These are phyloP conservation scores for Drosophila leontia DNA, from an alignment of 1,140 invertebrate species.

Conservation along the genomic window DNA sequence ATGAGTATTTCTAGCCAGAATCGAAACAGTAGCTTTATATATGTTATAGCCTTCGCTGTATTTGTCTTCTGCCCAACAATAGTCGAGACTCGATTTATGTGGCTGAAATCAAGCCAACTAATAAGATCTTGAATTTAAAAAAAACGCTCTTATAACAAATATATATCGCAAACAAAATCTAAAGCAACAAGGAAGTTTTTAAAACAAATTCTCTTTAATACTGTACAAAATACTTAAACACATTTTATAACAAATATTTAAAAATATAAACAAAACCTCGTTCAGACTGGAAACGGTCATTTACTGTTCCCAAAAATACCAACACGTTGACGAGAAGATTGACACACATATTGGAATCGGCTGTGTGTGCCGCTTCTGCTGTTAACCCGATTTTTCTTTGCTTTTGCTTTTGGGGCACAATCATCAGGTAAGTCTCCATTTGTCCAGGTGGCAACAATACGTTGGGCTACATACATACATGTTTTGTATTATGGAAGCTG, in stretches of 20 bases:
- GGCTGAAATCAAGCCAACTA: too few relatives aligned
- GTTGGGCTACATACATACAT: not conserved
- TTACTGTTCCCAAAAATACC: slow-evolving; percentile 19
- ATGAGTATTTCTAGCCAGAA: too few relatives aligned
- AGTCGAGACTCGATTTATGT: too few relatives aligned
- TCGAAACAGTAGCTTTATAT: too few relatives aligned
- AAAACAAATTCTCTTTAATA: too few relatives aligned
- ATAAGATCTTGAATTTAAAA: too few relatives aligned
- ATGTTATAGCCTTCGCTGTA: too few relatives aligned
- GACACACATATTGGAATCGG: slow-evolving; percentile 35
- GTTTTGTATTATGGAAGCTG: slow-evolving; percentile 20
- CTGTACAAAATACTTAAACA: too few relatives aligned
- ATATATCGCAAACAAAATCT: too few relatives aligned
- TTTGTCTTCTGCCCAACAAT: too few relatives aligned
- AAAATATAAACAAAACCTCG: not conserved
- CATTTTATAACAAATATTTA: not conserved
- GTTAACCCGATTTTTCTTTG: slow-evolving; percentile 29
- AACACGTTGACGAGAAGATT: slow-evolving; percentile 30
- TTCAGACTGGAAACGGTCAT: slow-evolving; percentile 1
- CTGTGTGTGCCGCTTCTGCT: slow-evolving; percentile 7
- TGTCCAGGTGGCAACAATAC: slow-evolving; percentile 39
- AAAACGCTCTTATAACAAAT: too few relatives aligned
- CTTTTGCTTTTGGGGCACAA: slow-evolving; percentile 19
- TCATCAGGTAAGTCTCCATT: slow-evolving; percentile 30
- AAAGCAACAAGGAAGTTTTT: too few relatives aligned